Evolutionary conservation across 2,113 vertebrate species (phyloP), one percentile per base, ranked within the genome.

Genomic region (Antennarius striatus): DNA sequence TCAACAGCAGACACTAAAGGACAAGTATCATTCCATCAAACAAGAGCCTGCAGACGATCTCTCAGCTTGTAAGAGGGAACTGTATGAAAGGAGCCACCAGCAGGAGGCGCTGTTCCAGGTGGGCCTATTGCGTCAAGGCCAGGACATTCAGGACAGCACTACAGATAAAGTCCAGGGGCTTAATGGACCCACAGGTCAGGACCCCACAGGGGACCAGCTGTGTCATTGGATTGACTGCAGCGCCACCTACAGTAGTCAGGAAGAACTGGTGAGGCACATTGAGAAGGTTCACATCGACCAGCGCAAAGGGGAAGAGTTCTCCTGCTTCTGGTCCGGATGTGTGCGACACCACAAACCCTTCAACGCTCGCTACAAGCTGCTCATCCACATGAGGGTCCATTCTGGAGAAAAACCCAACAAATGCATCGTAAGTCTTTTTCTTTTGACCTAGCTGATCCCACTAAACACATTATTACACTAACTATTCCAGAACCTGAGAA

Each of bases 371-470:
- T 98, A 98, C 92, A 98, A 98, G 89, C 93, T 98, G 88, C 95
- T 98, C 81, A 98, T 98, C 91, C 97, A 98, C 84, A 98, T 98
- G 96, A 94, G 96, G 86, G 97, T 98, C 68, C 97, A 98, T 82
- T 98, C 97, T 1, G 97, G 97, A 55, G 97, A 98, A 83, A 98
- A 98, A 90, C 97, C 97, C 80, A 98, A 98, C 86, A 98, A 96
- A 77, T 98, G 97, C 85, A 98, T 97, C 96, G 97, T 98, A 90
- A 98, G 96, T 94, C 11, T 0, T 10, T 4, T 6, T 14, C 1
- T 3, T 39, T 63, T 51, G 10, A 5, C 7, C 6, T 14, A 1
- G 36, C 0, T 42, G 42, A 57, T 40, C 16, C 8, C 28, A 30
- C 7, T 17, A 43, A 61, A 40, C 6, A 10, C 0, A 29, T 14